Base-by-base conservation (phyloP, 2,888 invertebrate species). In the Apodemia hepburni region DNA sequence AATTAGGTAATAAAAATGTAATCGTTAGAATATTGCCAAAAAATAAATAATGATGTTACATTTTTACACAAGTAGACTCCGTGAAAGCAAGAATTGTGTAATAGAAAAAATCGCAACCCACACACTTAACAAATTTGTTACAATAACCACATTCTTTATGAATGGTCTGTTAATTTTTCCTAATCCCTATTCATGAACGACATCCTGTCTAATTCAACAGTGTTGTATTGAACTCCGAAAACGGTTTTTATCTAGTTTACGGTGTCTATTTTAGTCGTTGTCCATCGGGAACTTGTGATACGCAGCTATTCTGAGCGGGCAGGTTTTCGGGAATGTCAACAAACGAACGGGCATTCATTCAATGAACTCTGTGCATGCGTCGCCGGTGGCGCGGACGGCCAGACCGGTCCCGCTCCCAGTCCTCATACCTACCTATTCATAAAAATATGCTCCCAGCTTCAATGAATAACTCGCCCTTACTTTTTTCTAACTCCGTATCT, bases 251-350 rank as follows among this genome's bases (percentile, higher is more conserved):
- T 85, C 79, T 82, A 81, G 73, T 79, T 74, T 71, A 79, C 74
- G 75, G 78, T 72, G 77, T 85, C 87, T 90, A 90, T 90, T 90
- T 89, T 78, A 79, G 88, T 82, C 81, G 80, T 71, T 80, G 83
- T 84, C 85, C 84, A 80, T 85, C 79, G 85, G 87, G 87, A 70
- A 66, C 68, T 70, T 63, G 70, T 69, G 71, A 70, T 71, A 68
- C 80, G 78, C 78, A 73, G 84, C 85, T 89, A 88, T 89, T 87
- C 85, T 84, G 82, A 81, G 87, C 87, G 77, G 85, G 87, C 90
- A 87, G 88, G 90, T 91, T 91, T 90, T 90, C 86, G 89, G 89
- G 89, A 90, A 89, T 89, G 90, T 91, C 90, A 91, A 90, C 90
- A 91, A 87, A 88, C 88, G 84, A 81, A 83, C 85, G 81, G 80